Conservation (phyloP, 2,888 invertebrate genomes). For the Mystacides longicornis region DNA sequence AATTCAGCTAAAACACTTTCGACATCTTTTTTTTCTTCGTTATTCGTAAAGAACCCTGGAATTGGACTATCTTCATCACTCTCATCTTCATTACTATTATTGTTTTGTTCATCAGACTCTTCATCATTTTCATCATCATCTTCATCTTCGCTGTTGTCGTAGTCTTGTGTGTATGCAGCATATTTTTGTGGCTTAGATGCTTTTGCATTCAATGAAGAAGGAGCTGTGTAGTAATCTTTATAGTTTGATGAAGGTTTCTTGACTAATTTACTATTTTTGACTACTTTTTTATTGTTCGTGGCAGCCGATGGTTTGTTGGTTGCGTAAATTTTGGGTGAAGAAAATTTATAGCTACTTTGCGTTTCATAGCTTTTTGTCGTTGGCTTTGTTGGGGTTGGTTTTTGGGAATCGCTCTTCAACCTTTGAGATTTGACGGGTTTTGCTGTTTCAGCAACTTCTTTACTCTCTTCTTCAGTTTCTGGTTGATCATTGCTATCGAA, state of each 20-base stretch:
- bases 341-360: neutral
- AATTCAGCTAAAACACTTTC: conserved; percentile 67
- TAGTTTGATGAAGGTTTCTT: conserved; percentile 10
- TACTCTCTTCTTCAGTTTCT: conserved; percentile 37
- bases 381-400: neutral
- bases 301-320: conserved; percentile 9
- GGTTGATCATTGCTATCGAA: conserved; percentile 54
- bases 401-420: conserved; percentile 3
- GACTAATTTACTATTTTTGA: neutral
- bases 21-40: conserved; percentile 56
- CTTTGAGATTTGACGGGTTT: conserved; percentile 25
- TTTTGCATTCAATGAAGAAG: conserved; percentile 15
- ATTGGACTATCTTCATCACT: conserved; percentile 29
- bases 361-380: neutral
- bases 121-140: conserved; percentile 19
- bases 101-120: conserved; percentile 14
- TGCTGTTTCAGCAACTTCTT: conserved; percentile 31
- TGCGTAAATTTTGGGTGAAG: neutral
- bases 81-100: conserved; percentile 8
- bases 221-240: conserved; percentile 14
- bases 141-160: conserved; percentile 11
- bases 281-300: neutral
- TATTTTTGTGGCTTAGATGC: conserved; percentile 36
- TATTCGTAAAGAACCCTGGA: conserved; percentile 47
- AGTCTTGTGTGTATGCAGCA: conserved; percentile 21